Evolutionary conservation across 2,888 invertebrate species (phyloP).

Genomic region (Drosophila mulleri): DNA sequence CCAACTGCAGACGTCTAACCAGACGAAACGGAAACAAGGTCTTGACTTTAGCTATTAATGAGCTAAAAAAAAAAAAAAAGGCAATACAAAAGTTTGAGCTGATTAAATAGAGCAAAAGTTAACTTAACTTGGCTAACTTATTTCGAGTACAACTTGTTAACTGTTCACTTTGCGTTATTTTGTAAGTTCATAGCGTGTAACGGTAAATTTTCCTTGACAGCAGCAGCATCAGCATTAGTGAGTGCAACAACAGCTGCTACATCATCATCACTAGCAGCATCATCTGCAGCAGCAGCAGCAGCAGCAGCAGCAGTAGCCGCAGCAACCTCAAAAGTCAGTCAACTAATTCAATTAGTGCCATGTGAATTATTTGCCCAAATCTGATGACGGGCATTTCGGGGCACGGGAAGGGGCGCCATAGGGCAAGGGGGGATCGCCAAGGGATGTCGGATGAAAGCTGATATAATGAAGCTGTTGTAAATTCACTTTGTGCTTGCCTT

Average conservation of each 20-base stretch:
- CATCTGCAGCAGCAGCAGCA: constrained; percentile 20
- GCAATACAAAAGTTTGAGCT: constrained; percentile 27
- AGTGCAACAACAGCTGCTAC: constrained; percentile 14
- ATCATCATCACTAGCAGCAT: constrained; percentile 16
- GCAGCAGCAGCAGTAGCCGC: constrained; percentile 6
- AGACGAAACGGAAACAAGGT: constrained; percentile 25
- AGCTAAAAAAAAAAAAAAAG: background rate
- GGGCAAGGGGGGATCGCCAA: background rate
- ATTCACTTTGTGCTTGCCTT: constrained; percentile 33
- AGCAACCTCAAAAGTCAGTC: constrained; percentile 71
- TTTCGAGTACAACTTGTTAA: constrained; percentile 60
- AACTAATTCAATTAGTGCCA: constrained; percentile 79
- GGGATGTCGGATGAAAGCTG: constrained; percentile 13
- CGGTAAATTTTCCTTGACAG: constrained; percentile 51
- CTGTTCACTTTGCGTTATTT: constrained; percentile 76
- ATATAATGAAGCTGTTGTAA: constrained; percentile 52
- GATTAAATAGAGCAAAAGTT: constrained; percentile 21
- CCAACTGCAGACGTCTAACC: background rate
- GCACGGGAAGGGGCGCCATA: background rate
- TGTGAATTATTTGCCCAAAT: constrained; percentile 73
- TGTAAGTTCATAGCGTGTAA: constrained; percentile 67
- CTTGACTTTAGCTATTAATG: constrained; percentile 30
- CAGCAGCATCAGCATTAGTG: constrained; percentile 27
- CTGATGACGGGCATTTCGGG: constrained; percentile 37
- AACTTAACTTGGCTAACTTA: constrained; percentile 29